phyloP scores from a whole-genome alignment of 2,888 invertebrate species.

The Azorinus chamasolen region DNA sequence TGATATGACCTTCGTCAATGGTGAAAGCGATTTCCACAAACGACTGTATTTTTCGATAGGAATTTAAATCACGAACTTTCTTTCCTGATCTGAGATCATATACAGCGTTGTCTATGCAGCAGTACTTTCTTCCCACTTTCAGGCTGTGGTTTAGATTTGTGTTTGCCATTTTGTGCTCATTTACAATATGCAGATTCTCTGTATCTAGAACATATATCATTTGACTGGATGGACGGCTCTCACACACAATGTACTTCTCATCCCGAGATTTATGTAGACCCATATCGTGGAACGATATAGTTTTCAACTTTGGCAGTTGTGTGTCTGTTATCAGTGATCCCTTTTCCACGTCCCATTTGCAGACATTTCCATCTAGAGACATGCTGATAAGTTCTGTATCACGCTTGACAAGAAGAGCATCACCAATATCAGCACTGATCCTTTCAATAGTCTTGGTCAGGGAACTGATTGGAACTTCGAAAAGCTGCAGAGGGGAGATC shows the following conservation, averaged over 20 bases:
- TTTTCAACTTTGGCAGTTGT: constrained; percentile 36
- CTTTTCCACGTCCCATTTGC: constrained; percentile 52
- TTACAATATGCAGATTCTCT: constrained; percentile 45
- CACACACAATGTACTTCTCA: constrained; percentile 52
- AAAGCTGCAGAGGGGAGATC: constrained; percentile 52
- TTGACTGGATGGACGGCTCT: constrained; percentile 22
- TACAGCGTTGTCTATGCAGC: constrained; percentile 65
- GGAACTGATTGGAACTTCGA: constrained; percentile 58
- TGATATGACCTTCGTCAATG: constrained; percentile 48
- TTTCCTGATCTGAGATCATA: constrained; percentile 54
- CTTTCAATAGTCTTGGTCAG: constrained; percentile 54
- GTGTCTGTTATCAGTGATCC: constrained; percentile 53
- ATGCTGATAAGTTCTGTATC: constrained; percentile 47
- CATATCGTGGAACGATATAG: constrained; percentile 40
- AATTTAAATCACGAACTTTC: constrained; percentile 55
- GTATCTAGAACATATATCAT: constrained; percentile 38
- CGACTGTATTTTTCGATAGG: constrained; percentile 48
- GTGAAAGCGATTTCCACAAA: constrained; percentile 54
- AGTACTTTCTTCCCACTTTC: constrained; percentile 35
- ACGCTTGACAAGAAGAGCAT: constrained; percentile 39
- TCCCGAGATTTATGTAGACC: constrained; percentile 41
- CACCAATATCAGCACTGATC: constrained; percentile 47
- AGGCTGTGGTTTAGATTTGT: constrained; percentile 46
- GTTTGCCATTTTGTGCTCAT: constrained; percentile 37
- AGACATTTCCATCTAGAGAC: constrained; percentile 41